These are phyloP conservation scores for Sphenodon punctatus DNA, from an alignment of 2,797 vertebrate species.

Conservation along the genomic window DNA sequence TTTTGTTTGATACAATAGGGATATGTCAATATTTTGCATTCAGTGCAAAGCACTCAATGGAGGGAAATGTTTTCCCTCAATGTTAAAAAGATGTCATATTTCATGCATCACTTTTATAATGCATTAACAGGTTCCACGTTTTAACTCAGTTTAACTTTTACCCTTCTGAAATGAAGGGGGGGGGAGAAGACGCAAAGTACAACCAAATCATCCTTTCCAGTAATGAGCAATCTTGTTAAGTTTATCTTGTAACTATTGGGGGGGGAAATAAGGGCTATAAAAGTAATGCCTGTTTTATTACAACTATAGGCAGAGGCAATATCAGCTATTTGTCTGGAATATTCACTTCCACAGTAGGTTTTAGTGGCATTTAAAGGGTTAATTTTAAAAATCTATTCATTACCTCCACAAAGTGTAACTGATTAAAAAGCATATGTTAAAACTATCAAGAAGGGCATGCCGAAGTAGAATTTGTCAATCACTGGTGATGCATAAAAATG, in stretches of 20 bases:
- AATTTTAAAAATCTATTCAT: constrained; percentile 14
- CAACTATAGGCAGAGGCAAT: neutral
- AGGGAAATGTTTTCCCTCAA: constrained; percentile 72
- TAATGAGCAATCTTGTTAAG: constrained; percentile 50
- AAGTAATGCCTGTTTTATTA: constrained; percentile 22
- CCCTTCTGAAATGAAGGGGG: constrained; percentile 57
- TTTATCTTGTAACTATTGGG: constrained; percentile 50
- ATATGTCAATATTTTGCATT: constrained; percentile 85
- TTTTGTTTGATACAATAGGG: constrained; percentile 80
- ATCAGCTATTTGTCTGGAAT: constrained; percentile 15
- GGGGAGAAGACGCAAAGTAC: too few relatives aligned
- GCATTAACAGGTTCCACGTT: constrained; percentile 60
- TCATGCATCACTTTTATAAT: constrained; percentile 72
- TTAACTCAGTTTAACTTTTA: constrained; percentile 51
- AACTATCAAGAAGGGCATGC: neutral
- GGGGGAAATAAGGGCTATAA: constrained; percentile 59
- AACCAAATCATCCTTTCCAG: constrained; percentile 43
- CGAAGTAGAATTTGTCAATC: neutral
- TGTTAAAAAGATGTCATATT: constrained; percentile 81
- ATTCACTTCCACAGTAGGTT: constrained; percentile 33
- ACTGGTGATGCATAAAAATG: neutral
- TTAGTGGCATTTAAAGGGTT: neutral
- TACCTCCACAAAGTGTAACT: constrained; percentile 20
- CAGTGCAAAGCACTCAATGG: constrained; percentile 75
- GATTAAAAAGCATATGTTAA: too few relatives aligned